Conservation (phyloP, 2,797 vertebrate genomes). For the Taenioides sp. region DNA sequence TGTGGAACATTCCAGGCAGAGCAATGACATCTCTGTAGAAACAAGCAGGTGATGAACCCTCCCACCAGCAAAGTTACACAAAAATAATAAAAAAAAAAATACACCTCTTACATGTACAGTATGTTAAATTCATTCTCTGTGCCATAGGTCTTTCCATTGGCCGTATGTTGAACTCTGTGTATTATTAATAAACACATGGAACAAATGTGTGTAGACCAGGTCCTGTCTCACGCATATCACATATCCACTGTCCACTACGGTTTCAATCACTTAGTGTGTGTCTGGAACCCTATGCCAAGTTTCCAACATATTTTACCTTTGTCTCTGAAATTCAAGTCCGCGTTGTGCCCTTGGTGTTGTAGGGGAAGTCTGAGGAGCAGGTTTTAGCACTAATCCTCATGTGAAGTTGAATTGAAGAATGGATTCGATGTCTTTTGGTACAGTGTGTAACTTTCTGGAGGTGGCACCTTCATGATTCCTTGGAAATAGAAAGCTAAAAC, state of each 20-base stretch:
- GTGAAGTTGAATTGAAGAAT: background rate
- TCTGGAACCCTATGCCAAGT: slow-evolving; percentile 15
- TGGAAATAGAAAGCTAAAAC: no score
- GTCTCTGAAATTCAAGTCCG: slow-evolving; percentile 6
- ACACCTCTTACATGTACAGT: no score
- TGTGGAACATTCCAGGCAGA: no score
- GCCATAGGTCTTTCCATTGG: background rate
- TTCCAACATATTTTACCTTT: slow-evolving; percentile 10
- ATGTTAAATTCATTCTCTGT: background rate
- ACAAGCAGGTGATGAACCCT: no score
- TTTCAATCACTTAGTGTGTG: slow-evolving; percentile 11
- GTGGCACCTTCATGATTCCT: no score
- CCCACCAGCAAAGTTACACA: no score
- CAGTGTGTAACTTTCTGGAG: no score
- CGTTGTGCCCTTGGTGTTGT: background rate
- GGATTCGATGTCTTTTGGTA: background rate
- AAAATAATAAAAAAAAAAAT: no score
- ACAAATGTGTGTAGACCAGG: slow-evolving; percentile 18
- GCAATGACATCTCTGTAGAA: no score
- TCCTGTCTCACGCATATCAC: slow-evolving; percentile 59
- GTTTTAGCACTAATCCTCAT: background rate
- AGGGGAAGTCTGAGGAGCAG: background rate
- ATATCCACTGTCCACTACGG: slow-evolving; percentile 35
- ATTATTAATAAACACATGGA: slow-evolving; percentile 42
- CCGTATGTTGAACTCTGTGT: slow-evolving; percentile 19